Evolutionary conservation across 1,140 invertebrate species (phyloP), one percentile per base, ranked within the genome.

Genomic region (Bombus superbus): DNA sequence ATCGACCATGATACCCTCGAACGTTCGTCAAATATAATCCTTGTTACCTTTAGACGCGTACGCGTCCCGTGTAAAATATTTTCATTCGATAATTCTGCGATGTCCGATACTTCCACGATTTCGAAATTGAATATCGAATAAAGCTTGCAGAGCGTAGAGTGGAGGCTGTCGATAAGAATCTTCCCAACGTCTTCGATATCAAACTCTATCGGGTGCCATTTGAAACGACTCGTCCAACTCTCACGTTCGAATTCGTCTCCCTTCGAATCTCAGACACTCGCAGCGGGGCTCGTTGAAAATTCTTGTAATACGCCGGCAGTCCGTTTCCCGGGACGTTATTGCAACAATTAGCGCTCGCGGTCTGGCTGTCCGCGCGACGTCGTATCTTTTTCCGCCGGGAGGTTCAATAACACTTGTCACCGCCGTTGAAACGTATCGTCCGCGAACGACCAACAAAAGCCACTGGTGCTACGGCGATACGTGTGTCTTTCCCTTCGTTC

Each of bases 371-470:
- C 62, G 53, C 28, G 42, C 62, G 42, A 35, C 32, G n/a, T 75
- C 81, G 72, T 83, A 76, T 83, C 73, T 76, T 77, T 69, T 68
- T 40, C 73, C 62, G 28, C 35, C 5, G 32, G 44, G 40, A 38
- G 35, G 73, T 83, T 77, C 81, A 77, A 77, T 59, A 57, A 77
- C 81, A 68, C 81, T 77, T 40, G 73, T 75, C 73, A 77, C 81
- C 25, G 44, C 40, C 42, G 81, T 11, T 47, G 35, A 68, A 77
- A 76, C 73, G 81, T 69, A 77, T 77, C 81, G 81, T 47, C 44
- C 62, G 28, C 35, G 42, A 44, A 77, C 73, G 81, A 83, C 35
- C 81, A 77, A 76, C 62, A 68, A 77, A 53, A 57, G 59, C 73
- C 28, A 75, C 25, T 38, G 72, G 57, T 35, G 10, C 42, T 15